phyloP scores from a whole-genome alignment of 1,140 invertebrate species.

The Drosophila sucinea region DNA sequence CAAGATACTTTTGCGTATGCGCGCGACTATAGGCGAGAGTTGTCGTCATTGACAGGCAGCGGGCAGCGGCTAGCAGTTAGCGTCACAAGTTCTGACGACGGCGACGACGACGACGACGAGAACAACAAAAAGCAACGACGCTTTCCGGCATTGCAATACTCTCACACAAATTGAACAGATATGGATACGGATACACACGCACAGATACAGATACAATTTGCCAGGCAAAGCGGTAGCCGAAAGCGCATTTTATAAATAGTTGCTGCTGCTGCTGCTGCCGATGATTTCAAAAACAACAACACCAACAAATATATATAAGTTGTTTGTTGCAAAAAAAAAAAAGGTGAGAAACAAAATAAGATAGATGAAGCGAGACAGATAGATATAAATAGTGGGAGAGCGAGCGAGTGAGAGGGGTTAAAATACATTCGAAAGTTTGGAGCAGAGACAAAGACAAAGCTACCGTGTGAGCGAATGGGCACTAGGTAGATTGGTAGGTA shows the following conservation, averaged over 20 bases:
- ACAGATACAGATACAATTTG: constrained; percentile 52
- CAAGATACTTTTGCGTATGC: constrained; percentile 49
- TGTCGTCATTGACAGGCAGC: constrained; percentile 69
- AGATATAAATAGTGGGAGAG: not conserved
- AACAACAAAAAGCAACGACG: constrained; percentile 10
- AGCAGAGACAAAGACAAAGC: constrained; percentile 18
- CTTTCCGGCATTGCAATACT: constrained; percentile 74
- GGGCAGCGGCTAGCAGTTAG: constrained; percentile 24
- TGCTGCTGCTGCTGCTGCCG: constrained; percentile 57
- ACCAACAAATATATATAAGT: constrained; percentile 42
- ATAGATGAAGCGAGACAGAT: constrained; percentile 27
- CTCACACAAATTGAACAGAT: constrained; percentile 40
- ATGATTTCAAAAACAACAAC: constrained; percentile 52
- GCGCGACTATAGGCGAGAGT: constrained; percentile 18
- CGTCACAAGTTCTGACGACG: constrained; percentile 59
- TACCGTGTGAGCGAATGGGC: constrained; percentile 22
- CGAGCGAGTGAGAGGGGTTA: constrained; percentile 4
- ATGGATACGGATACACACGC: constrained; percentile 34
- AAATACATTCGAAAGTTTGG: constrained; percentile 8
- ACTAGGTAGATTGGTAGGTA: constrained; percentile 9
- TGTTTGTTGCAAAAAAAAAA: constrained; percentile 75
- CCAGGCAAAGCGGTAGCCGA: constrained; percentile 49
- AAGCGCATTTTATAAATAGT: constrained; percentile 81
- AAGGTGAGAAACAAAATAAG: constrained; percentile 36
- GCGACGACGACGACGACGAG: not conserved